Conservation (phyloP, 2,113 vertebrate species). For the Oplegnathus fasciatus region DNA sequence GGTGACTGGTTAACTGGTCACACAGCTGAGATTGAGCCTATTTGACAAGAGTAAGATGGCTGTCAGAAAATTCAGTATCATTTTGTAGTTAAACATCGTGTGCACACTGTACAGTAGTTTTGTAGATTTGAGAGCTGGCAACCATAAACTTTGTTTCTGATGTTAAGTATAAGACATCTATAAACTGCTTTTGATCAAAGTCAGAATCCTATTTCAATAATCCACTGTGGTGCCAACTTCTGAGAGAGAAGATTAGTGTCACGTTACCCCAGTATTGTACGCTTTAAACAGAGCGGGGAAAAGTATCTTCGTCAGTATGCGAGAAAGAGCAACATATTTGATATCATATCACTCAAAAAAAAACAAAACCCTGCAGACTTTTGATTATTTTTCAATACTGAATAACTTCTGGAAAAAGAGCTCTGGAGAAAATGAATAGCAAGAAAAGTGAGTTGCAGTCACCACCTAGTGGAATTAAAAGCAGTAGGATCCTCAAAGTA, state of each 20-base stretch:
- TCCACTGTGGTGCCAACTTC: conserved; percentile 55
- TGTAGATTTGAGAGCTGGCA: background rate
- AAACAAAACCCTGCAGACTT: background rate
- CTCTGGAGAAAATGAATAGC: too few relatives aligned
- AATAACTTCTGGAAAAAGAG: background rate
- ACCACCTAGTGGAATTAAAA: conserved; percentile 65
- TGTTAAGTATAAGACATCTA: conserved; percentile 31
- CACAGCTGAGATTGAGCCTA: too few relatives aligned
- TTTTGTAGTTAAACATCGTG: background rate
- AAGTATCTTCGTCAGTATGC: background rate
- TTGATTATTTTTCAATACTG: background rate
- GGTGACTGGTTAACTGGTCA: background rate
- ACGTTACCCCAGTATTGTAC: conserved; percentile 29
- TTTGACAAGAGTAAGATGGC: too few relatives aligned
- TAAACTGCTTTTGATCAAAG: conserved; percentile 58
- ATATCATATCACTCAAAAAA: too few relatives aligned
- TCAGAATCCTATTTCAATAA: conserved; percentile 60
- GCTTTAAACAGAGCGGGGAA: background rate
- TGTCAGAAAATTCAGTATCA: background rate
- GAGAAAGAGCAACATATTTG: background rate
- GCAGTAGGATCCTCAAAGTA: background rate
- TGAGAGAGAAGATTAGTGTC: conserved; percentile 61
- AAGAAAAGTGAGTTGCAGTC: conserved; percentile 36
- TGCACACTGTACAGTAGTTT: background rate
- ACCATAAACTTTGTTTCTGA: conserved; percentile 24